Base-by-base conservation (phyloP, 1,140 invertebrate species). In the Nephotettix cincticeps region DNA sequence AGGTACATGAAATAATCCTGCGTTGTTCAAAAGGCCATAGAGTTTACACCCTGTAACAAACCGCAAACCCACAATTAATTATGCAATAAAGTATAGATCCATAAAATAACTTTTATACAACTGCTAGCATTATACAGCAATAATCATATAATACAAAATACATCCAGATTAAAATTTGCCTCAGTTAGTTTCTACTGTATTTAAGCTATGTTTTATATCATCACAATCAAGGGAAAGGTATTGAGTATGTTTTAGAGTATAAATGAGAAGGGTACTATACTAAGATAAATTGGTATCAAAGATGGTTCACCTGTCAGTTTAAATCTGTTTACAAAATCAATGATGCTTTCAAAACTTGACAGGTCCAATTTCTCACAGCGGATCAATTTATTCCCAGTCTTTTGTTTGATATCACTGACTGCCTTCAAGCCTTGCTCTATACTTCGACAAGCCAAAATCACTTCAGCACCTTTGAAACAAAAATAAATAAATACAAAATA, bases 21-120 rank as follows among this genome's bases (percentile, higher is more conserved):
- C 88, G 81, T 89, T 89, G 73, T 89, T 82, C 21, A 89, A 85
- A 45, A 90, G 77, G n/a, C 77, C 80, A 72, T 81, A 80, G 27
- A 81, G 77, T 71, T 66, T 30, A 30, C 47, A 65, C 19, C 58
- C 72, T 71, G 36, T n/a, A 73, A 69, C 56, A 63, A 71, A 23
- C 4, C 6, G 21, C 47, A 51, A 17, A 19, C 21, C 4, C 3
- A 51, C 14, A 51, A 51, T 36, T 36, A 36, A 36, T 36, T 14
- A 36, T 36, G 32, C 32, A 6, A 6, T 36, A 36, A 6, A 14
- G 32, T 6, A 4, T 36, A 36, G 32, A 36, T n/a, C n/a, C n/a
- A n/a, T n/a, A n/a, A n/a, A n/a, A n/a, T n/a, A n/a, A 14, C 14
- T 36, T 36, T 36, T 4, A 14, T 4, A 36, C 32, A 36, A 36